Percentiles rank a stretch among this genome's conserved stretches.
phyloP scores from a whole-genome alignment of 2,797 vertebrate genomes.

The Enteromius viviparus region DNA sequence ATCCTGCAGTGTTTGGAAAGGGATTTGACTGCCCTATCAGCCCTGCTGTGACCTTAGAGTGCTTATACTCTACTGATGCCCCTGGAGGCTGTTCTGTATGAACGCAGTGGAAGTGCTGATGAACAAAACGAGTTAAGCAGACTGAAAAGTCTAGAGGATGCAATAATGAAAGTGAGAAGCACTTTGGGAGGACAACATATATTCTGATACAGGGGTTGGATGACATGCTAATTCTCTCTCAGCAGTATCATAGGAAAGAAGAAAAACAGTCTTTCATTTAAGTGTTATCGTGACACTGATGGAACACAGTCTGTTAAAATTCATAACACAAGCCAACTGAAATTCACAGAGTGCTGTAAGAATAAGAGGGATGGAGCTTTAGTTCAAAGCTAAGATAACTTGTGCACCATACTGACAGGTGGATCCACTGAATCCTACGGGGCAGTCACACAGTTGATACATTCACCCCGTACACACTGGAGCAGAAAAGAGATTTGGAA shows the following conservation, averaged over 20 bases:
- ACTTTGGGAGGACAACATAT: neutral
- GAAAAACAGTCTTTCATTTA: neutral
- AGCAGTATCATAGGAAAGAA: neutral
- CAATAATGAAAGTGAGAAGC: conserved; percentile 8
- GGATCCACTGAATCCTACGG: conserved; percentile 82
- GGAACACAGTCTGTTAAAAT: conserved; percentile 2
- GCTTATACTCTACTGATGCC: neutral
- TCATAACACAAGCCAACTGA: conserved; percentile 13
- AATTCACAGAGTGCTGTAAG: neutral
- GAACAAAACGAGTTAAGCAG: conserved; percentile 9
- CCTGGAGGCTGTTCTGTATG: neutral
- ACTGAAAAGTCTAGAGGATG: conserved; percentile 3
- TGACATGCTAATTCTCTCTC: neutral
- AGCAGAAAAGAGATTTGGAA: conserved; percentile 10
- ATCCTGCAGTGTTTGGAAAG: conserved; percentile 21
- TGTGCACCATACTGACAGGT: conserved; percentile 82
- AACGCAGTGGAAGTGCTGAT: neutral
- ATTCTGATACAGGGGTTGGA: neutral
- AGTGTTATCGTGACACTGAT: conserved; percentile 10
- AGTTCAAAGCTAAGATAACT: conserved; percentile 19
- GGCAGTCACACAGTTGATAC: conserved; percentile 78
- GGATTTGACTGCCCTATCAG: conserved; percentile 31
- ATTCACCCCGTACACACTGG: conserved; percentile 78
- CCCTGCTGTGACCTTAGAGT: conserved; percentile 19
- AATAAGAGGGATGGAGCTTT: neutral